Conservation (phyloP, 1,140 invertebrate genomes). For the Pinna nobilis region DNA sequence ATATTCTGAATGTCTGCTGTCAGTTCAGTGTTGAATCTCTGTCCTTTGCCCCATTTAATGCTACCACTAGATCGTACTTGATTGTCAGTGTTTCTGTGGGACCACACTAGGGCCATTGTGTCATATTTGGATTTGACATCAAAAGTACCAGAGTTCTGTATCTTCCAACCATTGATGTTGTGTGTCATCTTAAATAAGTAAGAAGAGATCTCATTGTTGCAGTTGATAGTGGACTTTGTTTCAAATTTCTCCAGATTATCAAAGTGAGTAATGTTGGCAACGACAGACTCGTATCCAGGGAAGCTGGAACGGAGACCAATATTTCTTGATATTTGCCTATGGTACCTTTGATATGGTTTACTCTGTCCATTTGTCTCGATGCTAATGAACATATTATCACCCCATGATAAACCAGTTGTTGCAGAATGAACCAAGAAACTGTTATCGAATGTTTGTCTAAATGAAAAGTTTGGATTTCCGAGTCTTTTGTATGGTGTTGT, state of each 20-base stretch:
- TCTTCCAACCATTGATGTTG: constrained; percentile 35
- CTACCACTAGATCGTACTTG: constrained; percentile 32
- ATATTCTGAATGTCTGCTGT: constrained; percentile 31
- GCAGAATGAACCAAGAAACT: constrained; percentile 7
- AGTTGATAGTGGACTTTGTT: constrained; percentile 23
- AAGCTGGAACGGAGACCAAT: constrained; percentile 34
- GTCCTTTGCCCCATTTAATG: constrained; percentile 42
- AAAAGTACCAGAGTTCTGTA: constrained; percentile 44
- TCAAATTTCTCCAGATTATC: constrained; percentile 44
- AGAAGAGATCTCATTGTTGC: constrained; percentile 36
- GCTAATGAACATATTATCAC: constrained; percentile 22
- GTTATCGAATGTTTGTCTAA: constrained; percentile 4
- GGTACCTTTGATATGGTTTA: not conserved
- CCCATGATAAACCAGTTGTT: constrained; percentile 9
- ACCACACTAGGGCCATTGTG: constrained; percentile 36
- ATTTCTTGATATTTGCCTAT: constrained; percentile 37
- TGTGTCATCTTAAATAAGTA: constrained; percentile 45
- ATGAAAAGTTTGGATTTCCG: constrained; percentile 22
- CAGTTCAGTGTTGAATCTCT: constrained; percentile 34
- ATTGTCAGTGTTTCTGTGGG: constrained; percentile 41
- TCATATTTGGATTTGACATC: constrained; percentile 44
- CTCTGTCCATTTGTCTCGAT: constrained; percentile 29
- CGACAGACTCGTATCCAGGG: constrained; percentile 16
- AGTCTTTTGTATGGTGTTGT: constrained; percentile 12
- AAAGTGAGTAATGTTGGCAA: constrained; percentile 40